These are phyloP conservation scores for Rhabdomys pumilio DNA, from an alignment of 2,797 vertebrate genomes.

Conservation along the genomic window DNA sequence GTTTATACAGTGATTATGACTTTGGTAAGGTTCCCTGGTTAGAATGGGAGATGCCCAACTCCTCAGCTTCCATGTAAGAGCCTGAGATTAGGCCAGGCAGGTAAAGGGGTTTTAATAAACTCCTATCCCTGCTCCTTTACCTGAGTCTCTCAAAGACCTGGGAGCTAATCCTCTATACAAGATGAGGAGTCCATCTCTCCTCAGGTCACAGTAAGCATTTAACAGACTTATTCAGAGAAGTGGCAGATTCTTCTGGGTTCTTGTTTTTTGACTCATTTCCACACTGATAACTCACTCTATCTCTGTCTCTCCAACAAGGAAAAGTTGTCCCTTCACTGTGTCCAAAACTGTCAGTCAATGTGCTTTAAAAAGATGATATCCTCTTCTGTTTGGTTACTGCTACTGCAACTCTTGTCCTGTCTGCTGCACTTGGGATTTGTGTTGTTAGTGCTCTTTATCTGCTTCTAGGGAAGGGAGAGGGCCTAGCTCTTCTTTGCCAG, in stretches of 20 bases:
- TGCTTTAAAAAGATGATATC: constrained; percentile 10
- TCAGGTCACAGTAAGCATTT: not conserved
- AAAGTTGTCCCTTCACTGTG: not conserved
- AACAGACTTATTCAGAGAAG: not conserved
- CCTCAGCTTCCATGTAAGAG: not conserved
- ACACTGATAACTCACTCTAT: not conserved
- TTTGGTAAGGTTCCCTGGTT: constrained; percentile 33
- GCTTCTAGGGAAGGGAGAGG: not conserved
- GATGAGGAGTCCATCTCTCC: not conserved
- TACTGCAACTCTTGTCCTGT: not conserved
- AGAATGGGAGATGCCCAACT: constrained; percentile 8
- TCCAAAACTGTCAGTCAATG: not conserved
- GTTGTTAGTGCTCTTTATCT: not conserved
- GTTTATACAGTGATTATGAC: not conserved
- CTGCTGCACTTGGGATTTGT: constrained; percentile 31
- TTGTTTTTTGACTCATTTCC: not conserved
- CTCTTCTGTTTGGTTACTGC: constrained; percentile 12
- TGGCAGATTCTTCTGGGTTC: not conserved
- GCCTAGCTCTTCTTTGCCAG: not conserved
- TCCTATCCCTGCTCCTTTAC: constrained; percentile 20
- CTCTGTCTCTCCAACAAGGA: not conserved
- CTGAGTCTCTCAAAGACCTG: not conserved
- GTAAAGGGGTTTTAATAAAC: not conserved
- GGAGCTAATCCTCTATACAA: not conserved
- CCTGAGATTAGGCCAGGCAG: not conserved